Conservation (phyloP, 1,140 invertebrate species). For the Yoshiicerus persimilis region DNA sequence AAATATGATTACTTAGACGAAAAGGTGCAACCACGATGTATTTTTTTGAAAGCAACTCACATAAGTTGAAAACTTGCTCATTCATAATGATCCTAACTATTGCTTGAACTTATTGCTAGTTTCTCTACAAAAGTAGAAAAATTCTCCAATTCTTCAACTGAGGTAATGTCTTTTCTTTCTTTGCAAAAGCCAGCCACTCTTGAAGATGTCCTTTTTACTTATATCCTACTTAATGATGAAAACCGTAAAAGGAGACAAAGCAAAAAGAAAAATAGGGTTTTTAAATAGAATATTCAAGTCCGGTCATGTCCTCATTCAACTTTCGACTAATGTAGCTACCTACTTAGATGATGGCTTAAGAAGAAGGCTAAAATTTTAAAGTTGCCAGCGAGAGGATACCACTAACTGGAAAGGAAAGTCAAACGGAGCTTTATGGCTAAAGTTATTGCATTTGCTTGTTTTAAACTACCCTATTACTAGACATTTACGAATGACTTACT, state of each 20-base stretch:
- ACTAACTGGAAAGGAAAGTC: background rate
- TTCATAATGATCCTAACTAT: background rate
- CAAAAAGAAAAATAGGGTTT: background rate
- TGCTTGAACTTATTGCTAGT: background rate
- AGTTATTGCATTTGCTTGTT: constrained; percentile 10
- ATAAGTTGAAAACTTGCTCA: background rate
- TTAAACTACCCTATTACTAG: background rate
- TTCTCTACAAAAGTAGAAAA: background rate
- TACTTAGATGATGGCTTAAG: background rate
- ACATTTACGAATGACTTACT: background rate
- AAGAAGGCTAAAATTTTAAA: background rate
- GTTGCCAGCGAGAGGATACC: background rate
- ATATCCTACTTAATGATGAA: background rate
- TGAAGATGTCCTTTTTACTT: background rate
- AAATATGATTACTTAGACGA: background rate
- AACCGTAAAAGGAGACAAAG: background rate
- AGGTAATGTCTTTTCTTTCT: background rate
- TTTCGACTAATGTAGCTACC: background rate
- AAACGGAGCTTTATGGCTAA: constrained; percentile 6
- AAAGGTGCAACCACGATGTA: background rate
- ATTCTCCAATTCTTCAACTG: background rate
- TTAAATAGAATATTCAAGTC: background rate
- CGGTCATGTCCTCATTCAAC: background rate
- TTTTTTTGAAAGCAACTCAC: background rate
- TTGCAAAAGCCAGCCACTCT: background rate